Percentiles rank a stretch among this genome's conserved stretches.
phyloP scores from a whole-genome alignment of 2,888 invertebrate species.

The Halictus ligatus region DNA sequence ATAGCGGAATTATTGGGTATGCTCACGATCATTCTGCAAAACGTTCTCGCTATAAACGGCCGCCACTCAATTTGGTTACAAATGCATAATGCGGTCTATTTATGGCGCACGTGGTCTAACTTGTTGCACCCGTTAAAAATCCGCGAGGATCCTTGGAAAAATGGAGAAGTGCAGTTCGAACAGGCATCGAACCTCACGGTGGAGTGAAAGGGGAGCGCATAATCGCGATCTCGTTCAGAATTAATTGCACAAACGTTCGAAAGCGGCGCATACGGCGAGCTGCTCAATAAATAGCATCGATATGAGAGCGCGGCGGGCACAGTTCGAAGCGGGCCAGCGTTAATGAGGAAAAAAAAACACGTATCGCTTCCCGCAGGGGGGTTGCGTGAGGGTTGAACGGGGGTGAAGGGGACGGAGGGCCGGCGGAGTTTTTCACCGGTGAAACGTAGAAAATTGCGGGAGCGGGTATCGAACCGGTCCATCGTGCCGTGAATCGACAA shows the following conservation, averaged over 20 bases:
- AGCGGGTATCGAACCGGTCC: conserved; percentile 70
- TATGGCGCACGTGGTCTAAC: background rate
- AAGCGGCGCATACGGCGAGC: background rate
- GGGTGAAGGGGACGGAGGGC: background rate
- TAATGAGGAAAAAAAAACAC: conserved; percentile 43
- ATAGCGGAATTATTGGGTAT: no score
- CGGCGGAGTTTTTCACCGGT: conserved; percentile 63
- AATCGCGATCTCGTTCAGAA: background rate
- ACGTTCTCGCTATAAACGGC: no score
- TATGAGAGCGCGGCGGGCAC: conserved; percentile 17
- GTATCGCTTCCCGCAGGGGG: background rate
- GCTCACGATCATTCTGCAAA: no score
- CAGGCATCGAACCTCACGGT: background rate
- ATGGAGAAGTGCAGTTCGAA: background rate
- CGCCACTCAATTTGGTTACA: no score
- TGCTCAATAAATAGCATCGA: conserved; percentile 50
- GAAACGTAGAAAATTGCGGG: conserved; percentile 71
- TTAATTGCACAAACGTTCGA: conserved; percentile 3
- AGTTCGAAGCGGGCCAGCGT: conserved; percentile 23
- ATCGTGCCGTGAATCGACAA: conserved; percentile 75
- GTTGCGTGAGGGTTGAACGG: background rate
- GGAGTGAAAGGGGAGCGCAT: background rate
- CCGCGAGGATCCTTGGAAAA: background rate
- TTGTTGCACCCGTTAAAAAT: conserved; percentile 15
- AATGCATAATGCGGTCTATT: background rate